These are phyloP conservation scores for Eulimnadia texana DNA, from an alignment of 1,140 invertebrate species.

Conservation along the genomic window DNA sequence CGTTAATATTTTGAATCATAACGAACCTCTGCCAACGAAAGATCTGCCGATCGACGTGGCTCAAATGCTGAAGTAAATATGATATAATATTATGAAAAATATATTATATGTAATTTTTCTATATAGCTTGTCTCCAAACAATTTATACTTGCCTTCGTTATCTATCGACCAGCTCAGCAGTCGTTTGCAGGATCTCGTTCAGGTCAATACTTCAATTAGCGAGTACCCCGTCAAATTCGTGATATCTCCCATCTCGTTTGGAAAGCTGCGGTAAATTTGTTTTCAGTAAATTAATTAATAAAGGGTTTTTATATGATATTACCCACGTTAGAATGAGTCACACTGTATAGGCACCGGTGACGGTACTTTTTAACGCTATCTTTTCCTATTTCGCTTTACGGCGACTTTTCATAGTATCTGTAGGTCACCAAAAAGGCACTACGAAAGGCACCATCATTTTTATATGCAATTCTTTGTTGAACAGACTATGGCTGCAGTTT, in stretches of 20 bases:
- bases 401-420: too few relatives aligned
- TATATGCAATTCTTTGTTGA: too few relatives aligned
- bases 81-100: background rate
- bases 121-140: slow-evolving; percentile 33
- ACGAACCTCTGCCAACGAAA: slow-evolving; percentile 38
- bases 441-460: too few relatives aligned
- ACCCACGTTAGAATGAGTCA: too few relatives aligned
- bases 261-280: slow-evolving; percentile 30
- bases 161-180: slow-evolving; percentile 67
- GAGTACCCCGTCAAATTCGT: slow-evolving; percentile 27
- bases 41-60: slow-evolving; percentile 45
- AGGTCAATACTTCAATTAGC: slow-evolving; percentile 22
- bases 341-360: too few relatives aligned
- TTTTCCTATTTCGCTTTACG: too few relatives aligned
- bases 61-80: slow-evolving; percentile 36
- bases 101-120: slow-evolving; percentile 3
- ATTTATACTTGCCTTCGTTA: slow-evolving; percentile 65
- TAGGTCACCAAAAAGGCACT: too few relatives aligned
- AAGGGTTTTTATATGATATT: too few relatives aligned
- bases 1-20: slow-evolving; percentile 47
- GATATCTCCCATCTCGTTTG: slow-evolving; percentile 35
- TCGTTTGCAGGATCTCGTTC: slow-evolving; percentile 52
- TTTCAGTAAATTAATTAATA: too few relatives aligned
- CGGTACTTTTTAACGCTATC: too few relatives aligned
- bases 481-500: slow-evolving; percentile 60